These are phyloP conservation scores for Neria commutata DNA, from an alignment of 2,888 invertebrate species.

Conservation along the genomic window DNA sequence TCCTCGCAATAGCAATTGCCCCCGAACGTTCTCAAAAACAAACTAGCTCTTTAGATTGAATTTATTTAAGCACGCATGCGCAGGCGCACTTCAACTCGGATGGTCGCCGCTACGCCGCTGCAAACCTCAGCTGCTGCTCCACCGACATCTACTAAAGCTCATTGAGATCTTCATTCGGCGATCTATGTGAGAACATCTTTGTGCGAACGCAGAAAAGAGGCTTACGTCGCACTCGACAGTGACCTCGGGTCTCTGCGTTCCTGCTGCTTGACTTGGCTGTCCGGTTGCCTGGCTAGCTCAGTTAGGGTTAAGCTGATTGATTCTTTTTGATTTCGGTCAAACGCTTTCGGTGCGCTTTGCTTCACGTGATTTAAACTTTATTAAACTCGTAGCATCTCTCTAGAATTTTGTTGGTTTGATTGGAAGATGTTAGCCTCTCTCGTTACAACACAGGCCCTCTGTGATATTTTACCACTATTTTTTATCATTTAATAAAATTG, in stretches of 20 bases:
- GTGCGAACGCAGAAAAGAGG: conserved; percentile 35
- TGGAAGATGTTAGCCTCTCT: conserved; percentile 21
- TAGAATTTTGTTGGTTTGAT: conserved; percentile 52
- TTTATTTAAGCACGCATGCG: conserved; percentile 47
- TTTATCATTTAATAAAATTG: conserved; percentile 36
- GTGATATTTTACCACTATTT: not conserved
- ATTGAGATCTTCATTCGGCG: conserved; percentile 59
- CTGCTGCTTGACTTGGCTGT: conserved; percentile 18
- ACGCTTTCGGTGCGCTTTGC: conserved; percentile 11
- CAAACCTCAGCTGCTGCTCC: conserved; percentile 44
- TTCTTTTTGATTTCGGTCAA: conserved; percentile 16
- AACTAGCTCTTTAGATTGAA: conserved; percentile 56
- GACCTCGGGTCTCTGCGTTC: conserved; percentile 38
- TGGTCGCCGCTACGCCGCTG: conserved; percentile 13
- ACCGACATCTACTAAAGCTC: conserved; percentile 23
- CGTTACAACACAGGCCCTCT: too few relatives aligned
- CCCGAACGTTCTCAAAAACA: conserved; percentile 36
- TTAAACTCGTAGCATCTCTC: conserved; percentile 52
- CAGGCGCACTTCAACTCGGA: conserved; percentile 9
- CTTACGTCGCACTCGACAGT: conserved; percentile 23
- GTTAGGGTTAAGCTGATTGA: conserved; percentile 10
- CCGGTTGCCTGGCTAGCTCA: not conserved
- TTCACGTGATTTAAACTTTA: conserved; percentile 49
- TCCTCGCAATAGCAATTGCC: conserved; percentile 15
- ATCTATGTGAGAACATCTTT: conserved; percentile 60